phyloP scores from a whole-genome alignment of 2,113 vertebrate genomes.

The Tamias sibiricus region DNA sequence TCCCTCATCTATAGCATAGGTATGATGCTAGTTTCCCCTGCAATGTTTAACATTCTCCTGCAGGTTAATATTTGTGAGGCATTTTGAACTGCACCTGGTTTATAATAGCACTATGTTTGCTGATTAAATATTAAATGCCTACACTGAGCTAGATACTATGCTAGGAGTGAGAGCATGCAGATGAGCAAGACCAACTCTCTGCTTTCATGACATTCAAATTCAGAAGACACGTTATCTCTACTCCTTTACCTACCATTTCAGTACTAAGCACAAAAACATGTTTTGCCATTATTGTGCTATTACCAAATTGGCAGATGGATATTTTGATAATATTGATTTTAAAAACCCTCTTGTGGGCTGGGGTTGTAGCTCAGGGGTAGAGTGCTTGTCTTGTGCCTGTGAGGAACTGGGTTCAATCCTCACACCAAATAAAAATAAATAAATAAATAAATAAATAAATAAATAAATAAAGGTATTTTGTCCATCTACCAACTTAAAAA shows the following conservation, averaged over 20 bases:
- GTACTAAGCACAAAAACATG: not conserved
- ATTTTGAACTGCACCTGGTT: not conserved
- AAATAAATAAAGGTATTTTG: no score
- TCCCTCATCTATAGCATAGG: not conserved
- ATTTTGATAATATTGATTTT: not conserved
- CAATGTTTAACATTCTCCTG: not conserved
- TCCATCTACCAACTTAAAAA: no score
- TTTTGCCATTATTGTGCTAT: not conserved
- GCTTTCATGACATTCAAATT: not conserved
- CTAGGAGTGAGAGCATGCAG: not conserved
- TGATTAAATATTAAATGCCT: conserved; percentile 76
- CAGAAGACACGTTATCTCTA: not conserved
- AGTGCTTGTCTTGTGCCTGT: no score
- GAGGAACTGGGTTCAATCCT: no score
- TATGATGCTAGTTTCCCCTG: not conserved
- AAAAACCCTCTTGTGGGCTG: not conserved
- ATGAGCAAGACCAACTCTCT: not conserved
- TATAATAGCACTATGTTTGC: not conserved
- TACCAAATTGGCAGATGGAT: not conserved
- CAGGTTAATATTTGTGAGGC: not conserved
- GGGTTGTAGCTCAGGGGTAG: no score
- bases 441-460: no score
- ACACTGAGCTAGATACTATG: not conserved
- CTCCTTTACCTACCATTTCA: not conserved
- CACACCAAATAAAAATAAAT: no score